Base-by-base conservation (phyloP, 2,888 invertebrate genomes). In the Drosophila birchii region DNA sequence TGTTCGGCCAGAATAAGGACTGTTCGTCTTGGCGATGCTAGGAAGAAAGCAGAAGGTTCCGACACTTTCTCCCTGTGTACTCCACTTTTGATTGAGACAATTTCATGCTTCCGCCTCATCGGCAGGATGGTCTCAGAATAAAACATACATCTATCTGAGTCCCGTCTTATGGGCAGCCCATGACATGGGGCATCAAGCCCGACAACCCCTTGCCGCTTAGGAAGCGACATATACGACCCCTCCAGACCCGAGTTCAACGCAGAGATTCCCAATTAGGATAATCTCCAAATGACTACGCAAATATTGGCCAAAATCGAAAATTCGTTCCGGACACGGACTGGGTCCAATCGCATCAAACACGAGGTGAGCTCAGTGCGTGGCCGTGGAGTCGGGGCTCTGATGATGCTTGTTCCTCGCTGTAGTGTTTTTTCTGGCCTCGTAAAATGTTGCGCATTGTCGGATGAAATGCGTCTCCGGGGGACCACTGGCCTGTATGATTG, bases 251-350 rank as follows among this genome's bases (percentile, higher is more conserved):
- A 74, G 69, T 44, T 64, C 34, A 69, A 55, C 49, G 81, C 78
- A 76, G 80, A 87, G 89, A 90, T 90, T 90, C 90, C 81, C 90
- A 91, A 90, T 90, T 87, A 90, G 91, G 91, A 91, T 90, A 91
- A 91, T 91, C 91, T 91, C 80, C 78, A 84, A 90, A 90, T 91
- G 92, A 88, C 91, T 91, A 90, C 90, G 88, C 91, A 91, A 91
- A 91, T 91, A 91, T 91, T 91, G 91, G 90, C 86, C 79, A 86
- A 86, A 89, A 89, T 90, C 74, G 83, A 77, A 87, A 88, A 89
- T 90, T 90, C 86, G 90, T 71, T 83, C 73, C 81, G 80, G 78
- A 75, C 72, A 77, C 75, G 75, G 60, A 56, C 29, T 61, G 53
- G 63, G 66, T 43, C 78, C n/a, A 32, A 76, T 62, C 83, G 77